Evolutionary conservation across 2,113 vertebrate genomes (phyloP).

Genomic region (Strix aluco): DNA sequence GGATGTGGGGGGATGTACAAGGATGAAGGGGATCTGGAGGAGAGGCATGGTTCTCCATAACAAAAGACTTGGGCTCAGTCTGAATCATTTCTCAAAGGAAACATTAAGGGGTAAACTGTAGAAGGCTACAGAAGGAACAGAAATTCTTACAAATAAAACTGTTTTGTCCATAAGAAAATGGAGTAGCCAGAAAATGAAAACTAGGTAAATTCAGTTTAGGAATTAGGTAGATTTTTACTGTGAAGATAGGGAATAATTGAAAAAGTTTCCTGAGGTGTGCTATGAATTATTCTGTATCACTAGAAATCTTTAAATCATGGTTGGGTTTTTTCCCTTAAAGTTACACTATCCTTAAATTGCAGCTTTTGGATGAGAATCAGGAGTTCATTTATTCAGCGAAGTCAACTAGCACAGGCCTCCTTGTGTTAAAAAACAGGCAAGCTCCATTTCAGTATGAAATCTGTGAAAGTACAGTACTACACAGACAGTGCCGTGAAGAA

Average conservation of each 20-base stretch:
- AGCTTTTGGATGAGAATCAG: neutral
- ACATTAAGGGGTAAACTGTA: neutral
- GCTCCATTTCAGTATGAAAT: neutral
- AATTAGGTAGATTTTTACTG: neutral
- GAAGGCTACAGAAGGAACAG: neutral
- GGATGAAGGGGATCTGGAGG: neutral
- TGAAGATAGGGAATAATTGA: neutral
- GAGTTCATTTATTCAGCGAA: neutral
- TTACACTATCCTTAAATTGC: neutral
- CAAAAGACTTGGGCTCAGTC: neutral
- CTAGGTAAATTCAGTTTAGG: neutral
- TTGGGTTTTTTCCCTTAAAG: neutral
- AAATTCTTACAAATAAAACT: neutral
- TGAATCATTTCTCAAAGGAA: neutral
- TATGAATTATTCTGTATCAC: neutral
- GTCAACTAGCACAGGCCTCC: neutral
- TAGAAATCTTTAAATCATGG: neutral
- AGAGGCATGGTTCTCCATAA: neutral
- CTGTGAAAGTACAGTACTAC: neutral
- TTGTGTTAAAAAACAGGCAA: neutral
- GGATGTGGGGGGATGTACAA: neutral
- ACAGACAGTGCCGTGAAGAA: neutral
- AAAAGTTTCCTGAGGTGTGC: neutral
- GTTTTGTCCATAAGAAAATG: neutral
- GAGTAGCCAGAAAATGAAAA: neutral